A percentile compares a stretch with the other conserved stretches of the same genome.
These are phyloP conservation scores for Tetanocera ferruginea DNA, from an alignment of 2,888 invertebrate species.

Conservation along the genomic window DNA sequence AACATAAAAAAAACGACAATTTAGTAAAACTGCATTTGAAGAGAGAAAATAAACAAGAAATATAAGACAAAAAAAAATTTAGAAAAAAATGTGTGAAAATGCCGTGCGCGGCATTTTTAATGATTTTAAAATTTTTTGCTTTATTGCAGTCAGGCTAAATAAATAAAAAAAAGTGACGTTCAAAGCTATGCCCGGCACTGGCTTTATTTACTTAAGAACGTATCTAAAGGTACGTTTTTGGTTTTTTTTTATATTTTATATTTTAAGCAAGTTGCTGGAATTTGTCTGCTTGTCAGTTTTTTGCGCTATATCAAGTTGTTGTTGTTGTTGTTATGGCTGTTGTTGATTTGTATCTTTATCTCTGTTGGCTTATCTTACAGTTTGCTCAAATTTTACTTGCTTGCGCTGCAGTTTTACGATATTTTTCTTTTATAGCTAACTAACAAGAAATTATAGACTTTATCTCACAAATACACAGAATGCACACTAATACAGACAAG, in stretches of 20 bases:
- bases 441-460: background rate
- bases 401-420: background rate
- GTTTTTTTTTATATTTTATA: background rate
- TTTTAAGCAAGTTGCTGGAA: background rate
- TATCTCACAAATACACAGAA: background rate
- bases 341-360: background rate
- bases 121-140: background rate
- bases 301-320: background rate
- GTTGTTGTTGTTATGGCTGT: background rate
- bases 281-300: background rate
- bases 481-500: background rate
- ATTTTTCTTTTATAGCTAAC: background rate
- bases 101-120: slow-evolving; percentile 45
- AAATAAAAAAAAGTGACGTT: too few relatives aligned
- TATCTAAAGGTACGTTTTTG: too few relatives aligned
- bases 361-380: background rate
- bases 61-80: background rate
- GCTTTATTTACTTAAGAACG: background rate
- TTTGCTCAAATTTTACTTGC: background rate
- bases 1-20: too few relatives aligned
- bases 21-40: background rate
- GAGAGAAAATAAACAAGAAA: background rate
- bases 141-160: too few relatives aligned
- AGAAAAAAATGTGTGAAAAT: slow-evolving; percentile 46
- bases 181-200: background rate